Percentiles rank a stretch among this genome's conserved stretches.
These are phyloP conservation scores for Chaetodon trifasciatus DNA, from an alignment of 2,797 vertebrate species.

Conservation along the genomic window DNA sequence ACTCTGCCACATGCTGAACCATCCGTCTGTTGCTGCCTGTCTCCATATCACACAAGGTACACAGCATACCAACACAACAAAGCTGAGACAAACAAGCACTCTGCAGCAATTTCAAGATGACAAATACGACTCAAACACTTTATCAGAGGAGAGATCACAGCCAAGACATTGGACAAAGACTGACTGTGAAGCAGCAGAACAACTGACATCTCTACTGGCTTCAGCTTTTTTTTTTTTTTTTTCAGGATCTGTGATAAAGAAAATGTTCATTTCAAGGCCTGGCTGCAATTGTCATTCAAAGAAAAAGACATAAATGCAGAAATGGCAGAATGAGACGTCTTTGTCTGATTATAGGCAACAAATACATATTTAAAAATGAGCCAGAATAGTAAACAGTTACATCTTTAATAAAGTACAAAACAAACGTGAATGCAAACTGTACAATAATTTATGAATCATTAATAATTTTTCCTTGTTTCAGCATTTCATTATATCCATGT, in stretches of 20 bases:
- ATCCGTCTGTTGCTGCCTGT: slow-evolving; percentile 76
- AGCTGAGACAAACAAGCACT: slow-evolving; percentile 33
- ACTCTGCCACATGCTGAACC: slow-evolving; percentile 72
- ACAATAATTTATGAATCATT: slow-evolving; percentile 63
- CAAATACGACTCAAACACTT: slow-evolving; percentile 32
- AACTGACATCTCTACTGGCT: slow-evolving; percentile 56
- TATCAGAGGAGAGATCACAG: slow-evolving; percentile 41
- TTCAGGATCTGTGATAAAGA: slow-evolving; percentile 27
- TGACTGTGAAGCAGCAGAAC: slow-evolving; percentile 47
- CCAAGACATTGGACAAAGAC: slow-evolving; percentile 57
- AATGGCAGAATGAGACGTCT: background rate
- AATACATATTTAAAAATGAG: slow-evolving; percentile 29
- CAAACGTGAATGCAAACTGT: slow-evolving; percentile 73
- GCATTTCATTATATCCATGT: slow-evolving; percentile 45
- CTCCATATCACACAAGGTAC: slow-evolving; percentile 58
- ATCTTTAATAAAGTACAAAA: slow-evolving; percentile 85
- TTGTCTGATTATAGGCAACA: background rate
- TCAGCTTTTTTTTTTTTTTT: slow-evolving; percentile 1
- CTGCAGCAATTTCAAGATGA: slow-evolving; percentile 23
- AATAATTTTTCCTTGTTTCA: slow-evolving; percentile 29
- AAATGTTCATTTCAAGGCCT: slow-evolving; percentile 46
- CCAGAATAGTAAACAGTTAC: slow-evolving; percentile 59
- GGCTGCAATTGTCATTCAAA: background rate
- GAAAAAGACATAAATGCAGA: slow-evolving; percentile 5
- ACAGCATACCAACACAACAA: slow-evolving; percentile 45